A percentile compares a stretch with the other conserved stretches of the same genome.
Conservation (phyloP, 1,140 invertebrate genomes). For the Coelopa frigida region DNA sequence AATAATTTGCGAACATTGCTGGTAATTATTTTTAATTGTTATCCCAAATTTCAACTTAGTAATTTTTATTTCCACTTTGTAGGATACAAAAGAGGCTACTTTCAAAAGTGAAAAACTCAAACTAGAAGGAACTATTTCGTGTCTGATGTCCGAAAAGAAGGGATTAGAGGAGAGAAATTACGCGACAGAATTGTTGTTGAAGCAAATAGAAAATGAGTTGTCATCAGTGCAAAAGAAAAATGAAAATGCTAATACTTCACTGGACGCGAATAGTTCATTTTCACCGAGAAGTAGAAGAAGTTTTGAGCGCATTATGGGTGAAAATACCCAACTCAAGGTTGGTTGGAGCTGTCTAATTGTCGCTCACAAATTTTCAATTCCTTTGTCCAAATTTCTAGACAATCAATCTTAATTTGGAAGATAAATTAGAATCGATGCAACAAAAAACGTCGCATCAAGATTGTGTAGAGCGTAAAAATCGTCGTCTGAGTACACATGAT, state of each 20-base stretch:
- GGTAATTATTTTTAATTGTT: not conserved
- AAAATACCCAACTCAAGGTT: no score
- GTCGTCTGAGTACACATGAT: constrained; percentile 10
- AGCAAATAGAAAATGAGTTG: not conserved
- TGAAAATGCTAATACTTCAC: constrained; percentile 5
- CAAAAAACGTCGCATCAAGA: constrained; percentile 5
- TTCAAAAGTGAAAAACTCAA: not conserved
- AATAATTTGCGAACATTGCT: not conserved
- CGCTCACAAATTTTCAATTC: no score
- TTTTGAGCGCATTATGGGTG: constrained; percentile 2
- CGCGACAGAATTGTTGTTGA: constrained; percentile 4
- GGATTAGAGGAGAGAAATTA: constrained; percentile 2
- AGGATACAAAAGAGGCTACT: not conserved
- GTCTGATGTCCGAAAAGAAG: not conserved
- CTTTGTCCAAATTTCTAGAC: no score
- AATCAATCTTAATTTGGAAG: constrained; percentile 3
- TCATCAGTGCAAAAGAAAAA: not conserved
- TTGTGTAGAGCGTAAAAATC: constrained; percentile 6
- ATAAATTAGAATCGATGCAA: constrained; percentile 1
- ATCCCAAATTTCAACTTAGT: not conserved
- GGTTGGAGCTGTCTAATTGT: no score
- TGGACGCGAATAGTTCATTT: constrained; percentile 1
- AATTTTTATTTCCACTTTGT: not conserved
- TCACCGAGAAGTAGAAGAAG: not conserved
- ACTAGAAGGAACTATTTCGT: not conserved